Evolutionary conservation across 2,113 vertebrate species (phyloP), one percentile per base, ranked within the genome.

Genomic region (Prinia subflava): DNA sequence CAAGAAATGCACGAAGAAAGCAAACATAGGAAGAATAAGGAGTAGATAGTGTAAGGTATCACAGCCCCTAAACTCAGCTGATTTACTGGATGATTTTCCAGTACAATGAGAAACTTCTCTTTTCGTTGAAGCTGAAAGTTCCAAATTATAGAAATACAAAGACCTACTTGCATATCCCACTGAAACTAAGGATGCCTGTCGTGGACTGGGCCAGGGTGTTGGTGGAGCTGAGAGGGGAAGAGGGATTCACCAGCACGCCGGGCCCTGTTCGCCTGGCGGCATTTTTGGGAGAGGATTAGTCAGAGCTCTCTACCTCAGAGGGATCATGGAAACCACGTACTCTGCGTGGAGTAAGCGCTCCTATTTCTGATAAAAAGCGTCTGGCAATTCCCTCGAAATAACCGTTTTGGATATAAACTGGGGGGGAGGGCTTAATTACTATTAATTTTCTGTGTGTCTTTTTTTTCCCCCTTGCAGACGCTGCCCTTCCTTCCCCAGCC

Each of bases 21-120:
- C 27, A 82, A 80, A 55, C 13, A 37, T 2, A 50, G 39, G 33
- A 76, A 64, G 24, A 50, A 12, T 10, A 18, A 52, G 47, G 23
- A 30, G 4, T 25, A 41, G 33, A 27, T 3, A 18, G 53, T 27
- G 22, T 12, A 46, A 65, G 3, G 27, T n/a, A 25, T 33, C 22
- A 42, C 10, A 15, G 5, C 4, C 7, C 14, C 1, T 0, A 91
- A 76, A 37, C 1, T 11, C 35, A 52, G 6, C 0, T 42, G 63
- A 56, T 59, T 69, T 64, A 41, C 24, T 47, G 18, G 27, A 16
- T 20, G 14, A 37, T 65, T 86, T 86, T 50, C 73, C n/a, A 52
- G 21, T 31, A 31, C 20, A 25, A 39, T 35, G 28, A 75, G 9
- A 33, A 86, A 57, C 23, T 19, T 42, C 24, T 19, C 20, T 47